These are phyloP conservation scores for Vulpes ferrilata DNA, from an alignment of 2,113 vertebrate species.

Conservation along the genomic window DNA sequence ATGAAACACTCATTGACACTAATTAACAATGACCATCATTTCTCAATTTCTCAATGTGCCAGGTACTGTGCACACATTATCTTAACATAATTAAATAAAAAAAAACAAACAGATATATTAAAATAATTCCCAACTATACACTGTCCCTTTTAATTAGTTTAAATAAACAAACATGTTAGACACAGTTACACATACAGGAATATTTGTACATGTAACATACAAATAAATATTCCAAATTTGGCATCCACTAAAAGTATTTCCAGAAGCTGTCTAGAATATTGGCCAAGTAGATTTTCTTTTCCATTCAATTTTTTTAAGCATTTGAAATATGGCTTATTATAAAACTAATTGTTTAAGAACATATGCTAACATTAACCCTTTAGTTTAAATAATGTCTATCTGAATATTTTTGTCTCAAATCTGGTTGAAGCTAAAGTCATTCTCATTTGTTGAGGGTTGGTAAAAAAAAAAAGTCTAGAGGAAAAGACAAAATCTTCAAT, in stretches of 20 bases:
- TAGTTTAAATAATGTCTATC: neutral
- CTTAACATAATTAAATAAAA: neutral
- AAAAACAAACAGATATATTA: neutral
- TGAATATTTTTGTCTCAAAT: slow-evolving; percentile 52
- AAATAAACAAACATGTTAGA: neutral
- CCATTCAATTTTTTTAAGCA: neutral
- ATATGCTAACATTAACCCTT: neutral
- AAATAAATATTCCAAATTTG: neutral
- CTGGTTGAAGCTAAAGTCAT: neutral
- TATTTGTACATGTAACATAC: neutral
- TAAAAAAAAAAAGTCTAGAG: neutral
- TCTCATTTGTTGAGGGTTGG: neutral
- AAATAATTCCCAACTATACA: neutral
- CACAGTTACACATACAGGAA: neutral
- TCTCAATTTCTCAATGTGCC: neutral
- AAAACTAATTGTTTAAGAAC: slow-evolving; percentile 29
- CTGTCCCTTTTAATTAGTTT: neutral
- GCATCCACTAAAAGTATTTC: neutral
- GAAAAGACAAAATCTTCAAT: neutral
- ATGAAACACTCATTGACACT: neutral
- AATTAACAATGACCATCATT: no score
- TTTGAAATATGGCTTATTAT: slow-evolving; percentile 45
- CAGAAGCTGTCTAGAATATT: neutral
- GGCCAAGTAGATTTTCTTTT: neutral
- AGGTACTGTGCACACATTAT: neutral